Conservation (phyloP, 2,113 vertebrate genomes). For the Caranx melampygus region DNA sequence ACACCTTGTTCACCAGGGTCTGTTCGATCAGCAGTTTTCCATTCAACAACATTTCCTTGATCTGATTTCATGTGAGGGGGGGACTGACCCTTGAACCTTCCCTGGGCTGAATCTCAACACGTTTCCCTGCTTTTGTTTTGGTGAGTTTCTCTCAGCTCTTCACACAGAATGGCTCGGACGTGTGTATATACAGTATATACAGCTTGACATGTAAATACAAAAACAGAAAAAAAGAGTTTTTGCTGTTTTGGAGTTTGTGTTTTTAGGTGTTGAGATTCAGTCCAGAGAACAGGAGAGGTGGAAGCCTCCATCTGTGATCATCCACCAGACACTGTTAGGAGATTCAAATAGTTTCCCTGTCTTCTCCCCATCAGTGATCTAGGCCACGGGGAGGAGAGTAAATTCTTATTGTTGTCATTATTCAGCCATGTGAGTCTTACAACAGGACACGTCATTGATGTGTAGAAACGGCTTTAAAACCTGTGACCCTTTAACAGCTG, state of each 20-base stretch:
- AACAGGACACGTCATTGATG: neutral
- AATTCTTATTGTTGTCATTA: neutral
- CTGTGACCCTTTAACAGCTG: constrained; percentile 6
- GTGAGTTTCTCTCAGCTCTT: constrained; percentile 6
- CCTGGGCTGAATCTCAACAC: constrained; percentile 32
- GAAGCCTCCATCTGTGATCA: neutral
- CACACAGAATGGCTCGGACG: neutral
- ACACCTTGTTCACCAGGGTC: too few species aligned
- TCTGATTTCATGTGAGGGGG: constrained; percentile 19
- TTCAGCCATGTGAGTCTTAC: constrained; percentile 9
- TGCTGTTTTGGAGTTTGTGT: neutral
- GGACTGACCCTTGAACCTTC: constrained; percentile 55
- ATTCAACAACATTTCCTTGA: neutral
- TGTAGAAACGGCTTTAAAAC: neutral
- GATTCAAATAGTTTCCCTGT: neutral
- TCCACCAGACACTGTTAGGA: neutral
- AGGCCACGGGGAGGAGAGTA: neutral
- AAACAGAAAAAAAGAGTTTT: neutral
- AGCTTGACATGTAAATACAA: constrained; percentile 25
- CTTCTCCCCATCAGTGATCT: neutral
- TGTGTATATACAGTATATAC: neutral
- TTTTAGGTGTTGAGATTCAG: constrained; percentile 25
- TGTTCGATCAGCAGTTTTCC: too few species aligned
- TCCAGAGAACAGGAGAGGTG: constrained; percentile 1
- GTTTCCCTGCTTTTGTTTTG: constrained; percentile 21